A percentile compares a stretch with the other conserved stretches of the same genome.
phyloP scores from a whole-genome alignment of 2,113 vertebrate genomes.

The Macaca mulatta region DNA sequence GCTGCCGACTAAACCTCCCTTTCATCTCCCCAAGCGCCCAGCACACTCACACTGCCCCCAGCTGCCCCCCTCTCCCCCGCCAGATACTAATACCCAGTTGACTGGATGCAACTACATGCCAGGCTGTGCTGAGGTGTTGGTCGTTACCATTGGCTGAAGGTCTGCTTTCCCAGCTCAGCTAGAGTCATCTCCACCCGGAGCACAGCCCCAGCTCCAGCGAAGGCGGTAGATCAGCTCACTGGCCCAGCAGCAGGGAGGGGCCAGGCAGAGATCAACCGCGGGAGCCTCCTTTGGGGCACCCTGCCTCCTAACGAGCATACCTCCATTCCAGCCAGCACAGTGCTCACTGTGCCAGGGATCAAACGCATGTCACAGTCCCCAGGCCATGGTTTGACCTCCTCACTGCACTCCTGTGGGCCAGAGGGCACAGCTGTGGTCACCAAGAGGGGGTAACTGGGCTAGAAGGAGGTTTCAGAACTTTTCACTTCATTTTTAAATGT shows the following conservation, averaged over 20 bases:
- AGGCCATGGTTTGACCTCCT: background rate
- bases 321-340: background rate
- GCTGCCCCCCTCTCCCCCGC: background rate
- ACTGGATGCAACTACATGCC: background rate
- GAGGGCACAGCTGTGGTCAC: background rate
- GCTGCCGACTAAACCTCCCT: background rate
- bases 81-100: background rate
- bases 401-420: background rate
- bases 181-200: background rate
- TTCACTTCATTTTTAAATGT: background rate
- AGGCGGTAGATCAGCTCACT: background rate
- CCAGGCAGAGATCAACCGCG: background rate
- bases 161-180: background rate
- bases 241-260: too few relatives aligned
- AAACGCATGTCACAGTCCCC: accelerated
- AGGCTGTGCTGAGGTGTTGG: background rate
- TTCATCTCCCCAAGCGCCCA: background rate
- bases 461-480: background rate
- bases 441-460: background rate
- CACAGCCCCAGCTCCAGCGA: background rate
- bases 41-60: background rate
- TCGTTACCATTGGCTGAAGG: accelerated
- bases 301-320: accelerated
- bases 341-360: accelerated
- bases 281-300: background rate